Base-by-base conservation (phyloP, 2,888 invertebrate species). In the Idaea aversata region DNA sequence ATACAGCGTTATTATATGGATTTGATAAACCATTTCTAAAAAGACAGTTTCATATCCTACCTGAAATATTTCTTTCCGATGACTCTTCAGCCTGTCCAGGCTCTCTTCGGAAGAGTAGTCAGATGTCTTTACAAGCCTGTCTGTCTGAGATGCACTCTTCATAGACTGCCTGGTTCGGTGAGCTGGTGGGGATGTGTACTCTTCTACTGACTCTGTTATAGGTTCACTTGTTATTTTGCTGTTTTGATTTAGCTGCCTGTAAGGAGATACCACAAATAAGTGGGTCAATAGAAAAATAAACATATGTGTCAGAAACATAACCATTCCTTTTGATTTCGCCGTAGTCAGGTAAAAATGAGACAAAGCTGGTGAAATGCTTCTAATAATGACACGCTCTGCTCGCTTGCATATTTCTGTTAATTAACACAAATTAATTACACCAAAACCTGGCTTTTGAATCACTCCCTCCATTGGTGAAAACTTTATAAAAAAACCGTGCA, bases 81-180 rank as follows among this genome's bases (percentile, higher is more conserved):
- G 78, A 15, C 83, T 86, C 65, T 76, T 85, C 58, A 86, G 72
- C 67, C 88, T 75, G 66, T 91, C 91, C 63, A 88, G 75, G 72
- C 87, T 90, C 65, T 91, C 92, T 61, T 90, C 90, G 0, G 92
- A 90, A 0, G 95, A 95, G 84, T 95, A 95, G 79, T 95, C 95
- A 0, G 95, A 95, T 59, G 94, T 93, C 81, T 93, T 91, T 71
- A 89, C 73, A 65, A 84, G 85, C 13, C 47, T 47, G 47, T 47
- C 47, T 58, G 84, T 83, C 57, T 88, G 85, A 3, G 72, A 69
- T 16, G 74, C 70, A 57, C 72, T 78, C 71, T 83, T 87, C 34
- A 79, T 80, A 0, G 87, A 83, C 15, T 79, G 83, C 16, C 93
- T 79, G 0, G 90, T 91, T 64, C 86, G 83, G 67, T 88, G 84